phyloP scores from a whole-genome alignment of 2,888 invertebrate genomes.

The Apocheima hispidaria region DNA sequence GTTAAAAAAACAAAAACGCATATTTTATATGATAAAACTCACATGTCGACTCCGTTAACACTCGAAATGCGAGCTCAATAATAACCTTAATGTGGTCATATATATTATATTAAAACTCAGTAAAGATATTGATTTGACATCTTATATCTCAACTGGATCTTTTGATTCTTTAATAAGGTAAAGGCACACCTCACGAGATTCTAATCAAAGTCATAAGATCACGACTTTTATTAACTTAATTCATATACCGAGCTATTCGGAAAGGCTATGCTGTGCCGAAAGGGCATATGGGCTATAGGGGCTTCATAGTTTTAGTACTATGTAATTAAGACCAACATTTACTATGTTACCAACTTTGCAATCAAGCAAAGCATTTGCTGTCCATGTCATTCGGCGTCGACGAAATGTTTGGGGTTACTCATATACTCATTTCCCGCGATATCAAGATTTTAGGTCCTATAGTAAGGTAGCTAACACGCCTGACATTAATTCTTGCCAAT shows the following conservation, averaged over 20 bases:
- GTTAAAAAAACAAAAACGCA: constrained; percentile 3
- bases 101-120: constrained; percentile 8
- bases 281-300: too few species aligned
- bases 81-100: constrained; percentile 17
- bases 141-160: constrained; percentile 54
- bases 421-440: too few species aligned
- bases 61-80: background rate
- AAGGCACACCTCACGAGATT: constrained; percentile 59
- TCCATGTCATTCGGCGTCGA: too few species aligned
- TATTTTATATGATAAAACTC: too few species aligned
- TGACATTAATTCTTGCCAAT: too few species aligned
- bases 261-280: background rate
- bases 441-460: too few species aligned
- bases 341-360: too few species aligned
- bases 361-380: too few species aligned
- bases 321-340: too few species aligned
- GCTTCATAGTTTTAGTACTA: too few species aligned
- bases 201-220: constrained; percentile 44
- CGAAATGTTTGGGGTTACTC: too few species aligned
- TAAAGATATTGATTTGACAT: constrained; percentile 40
- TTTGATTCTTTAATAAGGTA: constrained; percentile 56
- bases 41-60: constrained; percentile 1
- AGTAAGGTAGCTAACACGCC: too few species aligned
- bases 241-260: background rate
- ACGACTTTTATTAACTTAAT: constrained; percentile 50